Conservation (phyloP, 2,888 invertebrate species). For the Chloroclystis v-ata region DNA sequence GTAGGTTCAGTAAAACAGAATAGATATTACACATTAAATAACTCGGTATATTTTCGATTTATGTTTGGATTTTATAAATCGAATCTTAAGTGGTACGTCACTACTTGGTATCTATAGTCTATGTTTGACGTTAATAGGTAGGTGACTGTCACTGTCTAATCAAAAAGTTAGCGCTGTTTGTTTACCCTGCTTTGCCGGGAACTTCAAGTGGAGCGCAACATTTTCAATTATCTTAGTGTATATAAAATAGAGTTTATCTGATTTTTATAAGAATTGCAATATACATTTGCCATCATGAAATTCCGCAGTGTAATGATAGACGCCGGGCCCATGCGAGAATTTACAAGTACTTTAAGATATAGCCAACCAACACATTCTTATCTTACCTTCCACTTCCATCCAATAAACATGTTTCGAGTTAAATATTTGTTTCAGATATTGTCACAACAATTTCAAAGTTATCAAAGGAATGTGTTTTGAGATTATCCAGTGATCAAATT, state of each 20-base stretch:
- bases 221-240: conserved; percentile 5
- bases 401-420: too few species aligned
- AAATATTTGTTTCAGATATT: conserved; percentile 78
- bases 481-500: conserved; percentile 81
- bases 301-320: conserved; percentile 84
- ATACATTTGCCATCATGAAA: conserved; percentile 72
- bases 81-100: too few species aligned
- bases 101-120: conserved; percentile 3
- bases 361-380: too few species aligned
- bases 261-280: background rate
- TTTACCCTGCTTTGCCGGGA: conserved; percentile 9
- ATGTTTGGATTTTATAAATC: too few species aligned
- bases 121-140: background rate
- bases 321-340: conserved; percentile 82
- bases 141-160: conserved; percentile 4
- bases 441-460: conserved; percentile 86
- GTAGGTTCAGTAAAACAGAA: too few species aligned
- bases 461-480: conserved; percentile 85
- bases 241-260: too few species aligned
- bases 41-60: too few species aligned
- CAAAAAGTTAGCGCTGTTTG: background rate
- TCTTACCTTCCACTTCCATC: too few species aligned
- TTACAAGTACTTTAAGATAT: conserved; percentile 81
- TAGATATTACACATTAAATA: too few species aligned
- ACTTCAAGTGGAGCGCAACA: conserved; percentile 3